A percentile compares a stretch with the other conserved stretches of the same genome.
phyloP scores from a whole-genome alignment of 2,888 invertebrate genomes.

The Chalcis sispes region DNA sequence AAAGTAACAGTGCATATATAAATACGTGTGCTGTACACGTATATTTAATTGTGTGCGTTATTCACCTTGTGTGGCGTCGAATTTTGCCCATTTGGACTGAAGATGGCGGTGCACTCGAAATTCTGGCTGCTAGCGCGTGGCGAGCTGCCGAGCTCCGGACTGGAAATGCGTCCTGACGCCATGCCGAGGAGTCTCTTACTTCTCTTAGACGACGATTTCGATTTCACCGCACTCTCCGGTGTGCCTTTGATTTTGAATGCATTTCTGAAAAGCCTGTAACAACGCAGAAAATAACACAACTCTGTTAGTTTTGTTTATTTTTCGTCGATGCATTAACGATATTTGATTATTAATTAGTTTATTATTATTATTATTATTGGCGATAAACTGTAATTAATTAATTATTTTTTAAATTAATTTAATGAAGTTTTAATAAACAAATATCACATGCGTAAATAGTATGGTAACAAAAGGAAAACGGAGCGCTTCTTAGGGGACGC shows the following conservation, averaged over 20 bases:
- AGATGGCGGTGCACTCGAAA: constrained; percentile 66
- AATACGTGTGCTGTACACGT: too few relatives aligned
- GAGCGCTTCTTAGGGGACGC: constrained; percentile 4
- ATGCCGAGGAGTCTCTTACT: constrained; percentile 66
- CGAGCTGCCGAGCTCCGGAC: constrained; percentile 62
- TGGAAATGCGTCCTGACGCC: constrained; percentile 66
- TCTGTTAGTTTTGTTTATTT: constrained; percentile 9
- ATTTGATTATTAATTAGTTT: not conserved
- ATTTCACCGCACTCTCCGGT: constrained; percentile 66
- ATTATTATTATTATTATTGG: not conserved
- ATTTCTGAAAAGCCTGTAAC: constrained; percentile 71
- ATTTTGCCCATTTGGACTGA: constrained; percentile 61
- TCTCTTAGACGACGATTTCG: constrained; percentile 60
- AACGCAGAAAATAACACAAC: constrained; percentile 27
- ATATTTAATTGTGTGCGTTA: not conserved
- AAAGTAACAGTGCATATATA: constrained; percentile 5
- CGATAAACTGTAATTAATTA: too few relatives aligned
- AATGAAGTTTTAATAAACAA: too few relatives aligned
- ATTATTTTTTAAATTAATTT: too few relatives aligned
- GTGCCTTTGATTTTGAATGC: constrained; percentile 70
- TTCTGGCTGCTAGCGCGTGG: constrained; percentile 63
- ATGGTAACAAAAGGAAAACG: not conserved
- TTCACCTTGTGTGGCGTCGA: constrained; percentile 70
- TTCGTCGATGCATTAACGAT: not conserved
- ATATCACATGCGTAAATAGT: not conserved